Evolutionary conservation across 1,140 invertebrate species (phyloP).

Genomic region (Ceratosolen fusciceps): DNA sequence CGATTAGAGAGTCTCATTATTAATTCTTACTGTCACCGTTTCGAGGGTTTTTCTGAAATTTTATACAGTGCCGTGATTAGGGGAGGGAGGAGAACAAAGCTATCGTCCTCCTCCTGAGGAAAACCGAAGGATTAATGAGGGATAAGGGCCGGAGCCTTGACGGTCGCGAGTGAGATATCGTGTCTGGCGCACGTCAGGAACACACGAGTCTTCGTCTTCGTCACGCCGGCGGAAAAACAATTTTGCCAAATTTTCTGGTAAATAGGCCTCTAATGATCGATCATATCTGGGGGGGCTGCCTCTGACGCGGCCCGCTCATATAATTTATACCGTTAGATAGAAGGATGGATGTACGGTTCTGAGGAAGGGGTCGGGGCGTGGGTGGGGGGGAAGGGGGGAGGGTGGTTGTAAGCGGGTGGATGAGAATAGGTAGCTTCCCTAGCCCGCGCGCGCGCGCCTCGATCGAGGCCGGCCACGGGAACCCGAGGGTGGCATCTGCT

Average conservation of each 20-base stretch:
- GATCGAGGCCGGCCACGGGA: conserved; percentile 24
- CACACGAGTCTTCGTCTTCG: conserved; percentile 45
- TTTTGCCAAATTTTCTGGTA: conserved; percentile 70
- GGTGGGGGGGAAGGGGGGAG: too few species aligned
- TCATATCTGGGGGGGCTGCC: conserved; percentile 66
- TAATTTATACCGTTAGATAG: conserved; percentile 71
- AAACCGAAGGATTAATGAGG: conserved; percentile 12
- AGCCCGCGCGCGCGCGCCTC: not conserved
- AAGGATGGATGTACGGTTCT: conserved; percentile 60
- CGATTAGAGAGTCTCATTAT: too few species aligned
- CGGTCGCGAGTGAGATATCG: conserved; percentile 32
- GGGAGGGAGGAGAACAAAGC: too few species aligned
- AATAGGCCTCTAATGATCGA: conserved; percentile 71
- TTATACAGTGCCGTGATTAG: too few species aligned
- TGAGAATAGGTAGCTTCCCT: too few species aligned
- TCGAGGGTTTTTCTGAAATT: too few species aligned
- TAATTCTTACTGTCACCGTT: too few species aligned
- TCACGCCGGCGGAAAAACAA: conserved; percentile 56
- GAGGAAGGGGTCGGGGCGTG: conserved; percentile 35
- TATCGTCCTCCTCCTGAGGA: too few species aligned
- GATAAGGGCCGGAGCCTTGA: not conserved
- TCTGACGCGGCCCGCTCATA: conserved; percentile 67
- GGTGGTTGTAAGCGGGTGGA: too few species aligned
- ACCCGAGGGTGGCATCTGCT: conserved; percentile 70
- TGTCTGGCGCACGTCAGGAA: conserved; percentile 43